Percentiles rank a stretch among this genome's conserved stretches.
Evolutionary conservation across 2,797 vertebrate genomes (phyloP).

Genomic region (Pelochelys cantorii): DNA sequence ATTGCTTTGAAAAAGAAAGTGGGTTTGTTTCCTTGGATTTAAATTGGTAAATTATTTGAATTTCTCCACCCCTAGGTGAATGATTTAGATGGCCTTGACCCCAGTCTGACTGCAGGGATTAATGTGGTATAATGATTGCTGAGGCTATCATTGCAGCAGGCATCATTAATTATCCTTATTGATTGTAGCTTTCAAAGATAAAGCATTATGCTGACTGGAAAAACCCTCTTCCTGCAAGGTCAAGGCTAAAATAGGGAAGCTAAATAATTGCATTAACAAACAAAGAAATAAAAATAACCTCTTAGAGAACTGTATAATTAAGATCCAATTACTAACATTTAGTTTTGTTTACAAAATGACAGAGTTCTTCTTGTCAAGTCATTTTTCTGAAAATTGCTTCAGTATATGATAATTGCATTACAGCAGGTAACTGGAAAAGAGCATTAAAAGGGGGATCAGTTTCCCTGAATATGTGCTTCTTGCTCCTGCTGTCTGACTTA

Average conservation of each 20-base stretch:
- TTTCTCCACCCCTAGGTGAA: constrained; percentile 96
- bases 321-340: constrained; percentile 83
- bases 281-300: constrained; percentile 90
- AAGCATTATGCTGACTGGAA: constrained; percentile 99
- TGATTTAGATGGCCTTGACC: constrained; percentile 98
- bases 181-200: constrained; percentile 99
- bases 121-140: constrained; percentile 99
- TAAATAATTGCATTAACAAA: constrained; percentile 90
- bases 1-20: constrained; percentile 72
- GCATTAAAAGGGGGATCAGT: constrained; percentile 63
- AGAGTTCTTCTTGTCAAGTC: constrained; percentile 76
- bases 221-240: constrained; percentile 96
- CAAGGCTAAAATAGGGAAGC: constrained; percentile 94
- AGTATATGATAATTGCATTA: constrained; percentile 74
- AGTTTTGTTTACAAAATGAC: constrained; percentile 75
- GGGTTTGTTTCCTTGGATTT: constrained; percentile 85
- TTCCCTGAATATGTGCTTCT: constrained; percentile 62
- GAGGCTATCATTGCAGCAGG: constrained; percentile 99
- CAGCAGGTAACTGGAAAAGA: constrained; percentile 71
- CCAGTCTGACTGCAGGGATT: constrained; percentile 96
- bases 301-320: constrained; percentile 83
- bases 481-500: constrained; percentile 53
- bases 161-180: constrained; percentile 99
- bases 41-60: constrained; percentile 98
- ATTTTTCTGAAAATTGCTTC: constrained; percentile 76